Base-by-base conservation (phyloP, 2,113 vertebrate species). In the Sitta europaea region DNA sequence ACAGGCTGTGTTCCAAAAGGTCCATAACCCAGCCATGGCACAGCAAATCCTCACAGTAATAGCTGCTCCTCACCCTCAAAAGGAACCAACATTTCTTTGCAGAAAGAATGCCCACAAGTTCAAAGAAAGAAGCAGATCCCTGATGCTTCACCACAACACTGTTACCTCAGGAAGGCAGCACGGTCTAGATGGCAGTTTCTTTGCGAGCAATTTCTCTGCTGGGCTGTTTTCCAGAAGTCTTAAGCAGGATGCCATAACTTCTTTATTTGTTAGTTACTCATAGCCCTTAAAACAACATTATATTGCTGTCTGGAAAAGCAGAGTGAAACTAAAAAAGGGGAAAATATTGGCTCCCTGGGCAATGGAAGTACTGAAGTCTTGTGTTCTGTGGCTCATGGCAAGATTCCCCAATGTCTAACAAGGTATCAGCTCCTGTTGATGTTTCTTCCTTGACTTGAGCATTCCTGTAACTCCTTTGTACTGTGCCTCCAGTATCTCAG, bases 131-230 rank as follows among this genome's bases (percentile, higher is more conserved):
- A 17, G 31, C 2, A 51, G 18, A 89, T 2, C 35, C 5, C 14
- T 42, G 11, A 27, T 38, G 53, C 5, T 71, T 76, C 51, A 36
- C 15, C 22, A 24, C 1, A 5, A 17, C 0, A 0, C 6, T 42
- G 10, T 20, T 77, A 25, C 12, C 67, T 55, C 47, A 76, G 66
- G 77, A 85, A 87, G 19, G 19, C 27, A 71, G 27, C 35, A 42
- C 8, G 40, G 10, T 73, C 27, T 50, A 58, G 27, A 19, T 14
- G 10, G 20, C 4, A 47, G 10, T 11, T 63, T 47, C 31, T 88
- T 63, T 86, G 28, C 23, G 57, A 50, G 22, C 12, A 40, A 61
- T 67, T 84, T 79, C 36, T 73, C 66, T 67, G 20, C 33, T 79
- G 23, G 24, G 29, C 7, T 27, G 2, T 42, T 80, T 97, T 42